A percentile compares a stretch with the other conserved stretches of the same genome.
phyloP scores from a whole-genome alignment of 2,113 vertebrate species.

The Zosterops pallidus region DNA sequence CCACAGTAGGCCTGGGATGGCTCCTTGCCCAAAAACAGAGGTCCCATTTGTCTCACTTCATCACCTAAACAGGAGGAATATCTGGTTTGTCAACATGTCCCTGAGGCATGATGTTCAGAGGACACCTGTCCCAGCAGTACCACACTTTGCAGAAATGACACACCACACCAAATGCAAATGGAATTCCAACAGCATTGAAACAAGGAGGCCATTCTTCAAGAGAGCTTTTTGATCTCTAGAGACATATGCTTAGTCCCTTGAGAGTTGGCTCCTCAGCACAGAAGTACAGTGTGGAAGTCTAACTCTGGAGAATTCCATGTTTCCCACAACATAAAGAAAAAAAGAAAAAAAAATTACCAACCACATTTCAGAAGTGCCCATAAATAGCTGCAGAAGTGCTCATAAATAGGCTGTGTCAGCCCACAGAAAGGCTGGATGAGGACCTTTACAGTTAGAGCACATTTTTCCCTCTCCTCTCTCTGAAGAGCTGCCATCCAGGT shows the following conservation, averaged over 20 bases:
- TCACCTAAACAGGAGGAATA: not conserved
- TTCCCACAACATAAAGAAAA: not conserved
- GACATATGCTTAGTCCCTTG: not conserved
- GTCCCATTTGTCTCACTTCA: not conserved
- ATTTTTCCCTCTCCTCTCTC: not conserved
- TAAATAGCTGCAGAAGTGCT: not conserved
- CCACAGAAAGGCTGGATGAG: not conserved
- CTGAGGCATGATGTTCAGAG: not conserved
- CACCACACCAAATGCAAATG: not conserved
- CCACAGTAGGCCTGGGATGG: not conserved
- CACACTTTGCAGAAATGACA: not conserved
- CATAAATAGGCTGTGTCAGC: not conserved
- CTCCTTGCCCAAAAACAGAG: not conserved
- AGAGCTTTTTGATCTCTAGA: not conserved
- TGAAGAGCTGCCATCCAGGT: conserved; percentile 71
- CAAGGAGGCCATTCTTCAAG: not conserved
- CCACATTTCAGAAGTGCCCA: not conserved
- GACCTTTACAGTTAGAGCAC: not conserved
- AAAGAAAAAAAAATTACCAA: not conserved
- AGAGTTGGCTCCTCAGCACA: not conserved
- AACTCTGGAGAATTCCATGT: not conserved
- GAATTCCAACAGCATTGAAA: not conserved
- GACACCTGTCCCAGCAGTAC: not conserved
- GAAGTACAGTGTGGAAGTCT: not conserved
- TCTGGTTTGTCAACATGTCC: not conserved